A percentile compares a stretch with the other conserved stretches of the same genome.
phyloP scores from a whole-genome alignment of 2,888 invertebrate species.

The Eilema sororculum region DNA sequence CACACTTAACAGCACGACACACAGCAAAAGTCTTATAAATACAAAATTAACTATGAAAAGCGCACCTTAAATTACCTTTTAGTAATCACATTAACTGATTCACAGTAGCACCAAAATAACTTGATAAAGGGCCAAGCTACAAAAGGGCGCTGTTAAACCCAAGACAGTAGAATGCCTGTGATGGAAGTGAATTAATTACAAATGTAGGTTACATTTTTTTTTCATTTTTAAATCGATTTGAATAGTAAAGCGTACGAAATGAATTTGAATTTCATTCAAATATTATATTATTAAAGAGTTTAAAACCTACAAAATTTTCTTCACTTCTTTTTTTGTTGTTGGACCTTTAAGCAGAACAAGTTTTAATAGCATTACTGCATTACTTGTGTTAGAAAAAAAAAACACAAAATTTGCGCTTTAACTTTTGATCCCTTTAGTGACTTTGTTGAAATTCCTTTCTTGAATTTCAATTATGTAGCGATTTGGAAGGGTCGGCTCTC shows the following conservation, averaged over 20 bases:
- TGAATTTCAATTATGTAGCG: constrained; percentile 38
- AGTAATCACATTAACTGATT: neutral
- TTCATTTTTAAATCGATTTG: too few species aligned
- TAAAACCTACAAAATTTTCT: neutral
- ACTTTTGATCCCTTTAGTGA: constrained; percentile 49
- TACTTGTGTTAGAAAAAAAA: constrained; percentile 36
- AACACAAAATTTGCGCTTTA: constrained; percentile 38
- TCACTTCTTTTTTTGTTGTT: neutral
- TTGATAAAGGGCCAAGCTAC: too few species aligned
- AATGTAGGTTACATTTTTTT: too few species aligned
- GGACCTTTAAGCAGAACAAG: constrained; percentile 25
- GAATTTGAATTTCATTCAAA: too few species aligned
- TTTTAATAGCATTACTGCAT: constrained; percentile 44
- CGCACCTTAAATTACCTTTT: neutral
- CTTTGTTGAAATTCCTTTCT: constrained; percentile 36
- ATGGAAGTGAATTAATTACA: too few species aligned
- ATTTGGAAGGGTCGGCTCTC: constrained; percentile 26
- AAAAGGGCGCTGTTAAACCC: too few species aligned
- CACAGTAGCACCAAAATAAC: too few species aligned
- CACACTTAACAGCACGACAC: too few species aligned
- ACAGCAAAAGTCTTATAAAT: neutral
- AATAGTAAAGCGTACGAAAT: too few species aligned
- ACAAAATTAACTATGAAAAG: neutral
- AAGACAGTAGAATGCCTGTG: too few species aligned
- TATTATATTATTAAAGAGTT: neutral